Percentiles rank a stretch among this genome's conserved stretches.
phyloP scores from a whole-genome alignment of 2,797 vertebrate genomes.

The Enteromius treurensis region DNA sequence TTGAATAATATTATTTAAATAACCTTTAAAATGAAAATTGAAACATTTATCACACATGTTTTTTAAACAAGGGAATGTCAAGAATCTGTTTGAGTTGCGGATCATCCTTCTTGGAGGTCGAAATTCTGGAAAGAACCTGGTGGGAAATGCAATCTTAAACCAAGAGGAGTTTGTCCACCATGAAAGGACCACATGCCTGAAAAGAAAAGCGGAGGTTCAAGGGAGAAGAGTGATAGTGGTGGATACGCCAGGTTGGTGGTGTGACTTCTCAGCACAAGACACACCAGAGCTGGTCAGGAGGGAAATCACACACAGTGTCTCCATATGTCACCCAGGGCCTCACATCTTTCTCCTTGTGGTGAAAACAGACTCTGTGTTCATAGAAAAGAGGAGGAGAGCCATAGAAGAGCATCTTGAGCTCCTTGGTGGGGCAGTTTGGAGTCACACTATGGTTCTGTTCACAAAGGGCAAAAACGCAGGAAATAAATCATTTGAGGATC shows the following conservation, averaged over 20 bases:
- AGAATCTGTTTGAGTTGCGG: constrained; percentile 17
- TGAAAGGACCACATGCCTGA: constrained; percentile 46
- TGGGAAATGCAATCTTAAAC: constrained; percentile 42
- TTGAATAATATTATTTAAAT: not conserved
- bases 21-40: not conserved
- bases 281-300: constrained; percentile 44
- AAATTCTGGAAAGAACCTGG: constrained; percentile 48
- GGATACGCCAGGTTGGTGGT: constrained; percentile 52
- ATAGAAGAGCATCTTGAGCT: constrained; percentile 45
- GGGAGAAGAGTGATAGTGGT: constrained; percentile 35
- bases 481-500: constrained; percentile 23
- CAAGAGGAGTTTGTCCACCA: constrained; percentile 39
- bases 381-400: constrained; percentile 64
- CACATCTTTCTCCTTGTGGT: constrained; percentile 77
- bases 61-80: not conserved
- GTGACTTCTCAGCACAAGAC: constrained; percentile 42
- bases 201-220: constrained; percentile 27
- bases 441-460: constrained; percentile 44
- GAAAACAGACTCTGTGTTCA: constrained; percentile 74
- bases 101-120: constrained; percentile 47
- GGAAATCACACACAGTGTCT: constrained; percentile 60
- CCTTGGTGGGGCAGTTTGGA: constrained; percentile 48
- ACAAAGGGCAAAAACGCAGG: constrained; percentile 32
- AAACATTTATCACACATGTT: not conserved
- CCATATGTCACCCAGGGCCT: constrained; percentile 76